Conservation (phyloP, 2,113 vertebrate genomes). For the Brevimyrus niger region DNA sequence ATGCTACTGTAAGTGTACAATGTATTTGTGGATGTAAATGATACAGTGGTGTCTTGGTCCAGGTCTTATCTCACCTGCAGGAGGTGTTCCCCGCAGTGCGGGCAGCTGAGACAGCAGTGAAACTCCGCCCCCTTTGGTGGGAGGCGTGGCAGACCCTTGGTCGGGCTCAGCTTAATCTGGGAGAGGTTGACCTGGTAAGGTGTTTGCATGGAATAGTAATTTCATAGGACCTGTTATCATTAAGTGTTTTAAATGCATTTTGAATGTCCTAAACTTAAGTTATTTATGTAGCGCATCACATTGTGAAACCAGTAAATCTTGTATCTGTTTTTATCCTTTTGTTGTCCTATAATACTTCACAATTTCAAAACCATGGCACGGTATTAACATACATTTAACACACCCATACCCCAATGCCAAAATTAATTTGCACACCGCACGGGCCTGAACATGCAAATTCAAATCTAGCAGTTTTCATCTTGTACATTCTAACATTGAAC, state of each 20-base stretch:
- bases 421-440: background rate
- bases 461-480: background rate
- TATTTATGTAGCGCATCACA: background rate
- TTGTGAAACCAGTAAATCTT: background rate
- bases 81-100: conserved; percentile 90
- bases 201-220: background rate
- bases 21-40: background rate
- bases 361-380: background rate
- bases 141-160: conserved; percentile 92
- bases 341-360: background rate
- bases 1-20: background rate
- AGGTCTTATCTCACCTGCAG: conserved; percentile 83
- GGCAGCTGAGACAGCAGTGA: conserved; percentile 84
- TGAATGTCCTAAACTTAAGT: background rate
- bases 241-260: background rate
- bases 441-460: background rate
- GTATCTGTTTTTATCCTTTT: background rate
- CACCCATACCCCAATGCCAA: background rate
- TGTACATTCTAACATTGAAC: background rate
- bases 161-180: conserved; percentile 85
- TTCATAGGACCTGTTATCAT: background rate
- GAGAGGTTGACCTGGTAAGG: conserved; percentile 85
- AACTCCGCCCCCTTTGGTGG: conserved; percentile 79
- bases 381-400: background rate
- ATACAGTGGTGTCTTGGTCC: background rate